Evolutionary conservation across 2,888 invertebrate genomes (phyloP), one percentile per base, ranked within the genome.

Genomic region (Sericinus montela): DNA sequence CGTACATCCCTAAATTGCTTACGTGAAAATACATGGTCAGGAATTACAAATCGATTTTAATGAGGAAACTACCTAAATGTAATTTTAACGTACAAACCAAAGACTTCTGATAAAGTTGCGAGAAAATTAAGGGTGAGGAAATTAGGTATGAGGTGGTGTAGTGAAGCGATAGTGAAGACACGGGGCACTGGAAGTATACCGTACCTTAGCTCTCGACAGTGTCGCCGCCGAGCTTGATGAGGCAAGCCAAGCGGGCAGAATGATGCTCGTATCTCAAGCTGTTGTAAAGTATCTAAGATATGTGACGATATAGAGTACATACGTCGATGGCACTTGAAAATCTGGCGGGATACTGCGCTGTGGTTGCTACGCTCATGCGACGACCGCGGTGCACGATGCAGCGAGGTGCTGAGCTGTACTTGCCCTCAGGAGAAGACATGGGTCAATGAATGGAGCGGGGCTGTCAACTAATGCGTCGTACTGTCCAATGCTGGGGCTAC

Each of bases 291-390:
- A 51, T 39, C 45, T 47, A 42, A 29, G 45, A 32, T n/a, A 15
- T 11, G 44, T 45, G 25, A 46, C n/a, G 41, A 40, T 38, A 46
- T 8, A 7, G 39, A 29, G 23, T 46, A 43, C 46, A 45, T 45
- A 46, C 48, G 46, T 52, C 48, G 47, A 41, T 42, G 50, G 35
- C 23, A 58, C 56, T 64, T 59, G 59, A 62, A 62, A 63, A 62
- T 57, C 52, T 52, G 54, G 44, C 55, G 56, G 66, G 66, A 72
- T 65, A 69, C 60, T 58, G 67, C 63, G 56, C 62, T 54, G 67
- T 72, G 68, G 70, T 80, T 80, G 80, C 82, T 85, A 86, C 73
- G 76, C 70, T 78, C 86, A 85, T 86, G 86, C 86, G 81, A 71
- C 79, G 80, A 69, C 68, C 80, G 80, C 75, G 70, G 86, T 84